phyloP scores from a whole-genome alignment of 2,113 vertebrate species.

The Clarias gariepinus region DNA sequence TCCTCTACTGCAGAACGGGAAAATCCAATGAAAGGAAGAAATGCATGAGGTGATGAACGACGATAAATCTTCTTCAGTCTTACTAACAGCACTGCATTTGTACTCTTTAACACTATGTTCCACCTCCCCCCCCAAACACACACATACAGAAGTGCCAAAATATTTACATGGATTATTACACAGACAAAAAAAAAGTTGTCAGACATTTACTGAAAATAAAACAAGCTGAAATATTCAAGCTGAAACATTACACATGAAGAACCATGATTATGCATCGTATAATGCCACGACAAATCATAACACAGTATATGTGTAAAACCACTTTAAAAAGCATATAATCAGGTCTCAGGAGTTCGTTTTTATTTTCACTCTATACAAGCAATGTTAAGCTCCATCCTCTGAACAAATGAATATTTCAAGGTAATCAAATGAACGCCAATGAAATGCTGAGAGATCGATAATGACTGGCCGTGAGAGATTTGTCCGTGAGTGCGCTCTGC shows the following conservation, averaged over 20 bases:
- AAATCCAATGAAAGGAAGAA: conserved; percentile 5
- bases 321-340: conserved; percentile 16
- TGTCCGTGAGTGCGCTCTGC: conserved; percentile 43
- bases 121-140: too few species aligned
- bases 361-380: conserved; percentile 20
- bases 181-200: conserved; percentile 22
- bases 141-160: conserved; percentile 21
- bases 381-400: conserved; percentile 20
- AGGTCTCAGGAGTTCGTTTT: conserved; percentile 19
- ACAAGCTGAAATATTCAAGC: conserved; percentile 7
- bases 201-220: conserved; percentile 32
- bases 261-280: neutral
- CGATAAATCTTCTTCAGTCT: conserved; percentile 12
- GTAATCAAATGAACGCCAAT: conserved; percentile 40
- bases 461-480: conserved; percentile 42
- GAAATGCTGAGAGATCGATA: conserved; percentile 35
- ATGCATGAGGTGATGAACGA: neutral
- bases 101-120: conserved; percentile 8
- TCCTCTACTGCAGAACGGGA: conserved; percentile 13
- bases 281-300: conserved; percentile 30
- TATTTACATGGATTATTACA: conserved; percentile 40
- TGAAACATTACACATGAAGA: conserved; percentile 18
- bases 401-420: conserved; percentile 25
- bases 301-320: conserved; percentile 11
- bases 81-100: conserved; percentile 7